Evolutionary conservation across 2,888 invertebrate species (phyloP).

Genomic region (Caenorhabditis angaria): DNA sequence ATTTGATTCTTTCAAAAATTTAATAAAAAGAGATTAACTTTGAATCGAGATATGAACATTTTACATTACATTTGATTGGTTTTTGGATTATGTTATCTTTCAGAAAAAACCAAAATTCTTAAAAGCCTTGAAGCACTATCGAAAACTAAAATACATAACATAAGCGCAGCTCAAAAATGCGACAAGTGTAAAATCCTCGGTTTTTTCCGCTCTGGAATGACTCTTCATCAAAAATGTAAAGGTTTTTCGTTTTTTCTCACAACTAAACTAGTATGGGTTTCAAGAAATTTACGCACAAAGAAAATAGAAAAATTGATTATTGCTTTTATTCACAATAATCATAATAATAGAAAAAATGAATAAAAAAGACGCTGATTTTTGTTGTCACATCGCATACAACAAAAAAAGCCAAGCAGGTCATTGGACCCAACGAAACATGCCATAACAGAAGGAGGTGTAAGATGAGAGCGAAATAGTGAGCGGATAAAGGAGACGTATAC

Average conservation of each 20-base stretch:
- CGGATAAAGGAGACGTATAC: background rate
- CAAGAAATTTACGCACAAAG: background rate
- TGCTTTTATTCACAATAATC: too few species aligned
- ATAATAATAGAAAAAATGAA: background rate
- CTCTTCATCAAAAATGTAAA: conserved; percentile 1
- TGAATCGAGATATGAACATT: too few species aligned
- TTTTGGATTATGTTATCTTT: too few species aligned
- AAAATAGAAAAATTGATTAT: background rate
- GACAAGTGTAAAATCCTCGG: background rate
- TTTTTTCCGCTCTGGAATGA: background rate
- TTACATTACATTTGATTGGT: too few species aligned
- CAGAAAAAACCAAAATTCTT: too few species aligned
- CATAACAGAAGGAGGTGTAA: background rate
- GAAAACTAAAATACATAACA: background rate
- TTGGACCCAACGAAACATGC: background rate
- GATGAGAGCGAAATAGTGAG: background rate
- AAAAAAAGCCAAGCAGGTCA: background rate
- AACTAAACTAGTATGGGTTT: background rate
- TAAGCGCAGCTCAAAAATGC: background rate
- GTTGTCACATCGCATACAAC: background rate
- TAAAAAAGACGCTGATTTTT: background rate
- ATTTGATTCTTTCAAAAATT: too few species aligned
- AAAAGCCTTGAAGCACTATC: background rate
- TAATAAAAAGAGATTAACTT: too few species aligned
- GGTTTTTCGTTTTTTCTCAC: background rate